These are phyloP conservation scores for Pteria penguin DNA, from an alignment of 2,888 invertebrate genomes.

Conservation along the genomic window DNA sequence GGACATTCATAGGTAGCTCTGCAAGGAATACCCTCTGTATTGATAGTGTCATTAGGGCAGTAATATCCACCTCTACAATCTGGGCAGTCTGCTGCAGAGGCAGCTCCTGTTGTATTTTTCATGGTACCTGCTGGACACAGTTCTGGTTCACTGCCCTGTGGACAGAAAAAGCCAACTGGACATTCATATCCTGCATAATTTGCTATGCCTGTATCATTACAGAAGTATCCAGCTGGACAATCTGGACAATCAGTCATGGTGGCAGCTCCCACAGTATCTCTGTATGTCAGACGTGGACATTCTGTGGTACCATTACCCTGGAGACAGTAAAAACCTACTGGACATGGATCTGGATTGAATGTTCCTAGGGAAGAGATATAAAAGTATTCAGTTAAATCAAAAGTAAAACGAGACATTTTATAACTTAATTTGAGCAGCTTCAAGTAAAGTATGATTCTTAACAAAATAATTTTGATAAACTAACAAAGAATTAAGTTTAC, in stretches of 20 bases:
- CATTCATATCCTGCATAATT: conserved; percentile 70
- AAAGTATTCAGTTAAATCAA: no score
- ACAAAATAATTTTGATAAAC: not conserved
- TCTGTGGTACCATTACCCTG: conserved; percentile 68
- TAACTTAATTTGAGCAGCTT: no score
- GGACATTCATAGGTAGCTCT: conserved; percentile 73
- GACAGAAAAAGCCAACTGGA: conserved; percentile 76
- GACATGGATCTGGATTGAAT: conserved; percentile 69
- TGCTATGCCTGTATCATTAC: conserved; percentile 75
- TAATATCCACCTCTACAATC: conserved; percentile 72
- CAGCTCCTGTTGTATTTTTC: conserved; percentile 71
- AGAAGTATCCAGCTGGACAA: conserved; percentile 75
- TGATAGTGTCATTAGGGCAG: conserved; percentile 73
- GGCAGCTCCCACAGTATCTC: conserved; percentile 67
- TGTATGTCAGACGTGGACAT: conserved; percentile 73
- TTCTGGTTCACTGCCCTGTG: conserved; percentile 68
- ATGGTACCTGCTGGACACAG: conserved; percentile 76
- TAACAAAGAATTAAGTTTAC: conserved; percentile 57
- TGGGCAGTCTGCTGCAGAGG: conserved; percentile 63
- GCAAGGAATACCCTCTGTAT: conserved; percentile 73
- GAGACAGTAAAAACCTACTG: conserved; percentile 74
- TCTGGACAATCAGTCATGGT: conserved; percentile 70
- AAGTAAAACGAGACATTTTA: no score
- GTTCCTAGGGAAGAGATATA: no score
- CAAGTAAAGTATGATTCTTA: not conserved